Conservation (phyloP, 2,797 vertebrate species). For the Pygocentrus nattereri region DNA sequence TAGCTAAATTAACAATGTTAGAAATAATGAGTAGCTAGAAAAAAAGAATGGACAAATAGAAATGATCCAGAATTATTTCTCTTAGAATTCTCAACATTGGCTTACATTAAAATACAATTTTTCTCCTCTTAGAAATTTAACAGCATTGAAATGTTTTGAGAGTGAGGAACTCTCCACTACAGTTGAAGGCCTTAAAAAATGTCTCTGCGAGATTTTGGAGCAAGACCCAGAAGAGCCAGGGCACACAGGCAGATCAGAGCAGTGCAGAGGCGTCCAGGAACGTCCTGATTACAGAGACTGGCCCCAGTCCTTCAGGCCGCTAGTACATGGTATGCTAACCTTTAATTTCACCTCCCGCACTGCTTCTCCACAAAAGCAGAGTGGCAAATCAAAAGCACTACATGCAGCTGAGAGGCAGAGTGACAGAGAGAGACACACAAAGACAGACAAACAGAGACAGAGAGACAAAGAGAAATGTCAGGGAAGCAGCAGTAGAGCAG, state of each 20-base stretch:
- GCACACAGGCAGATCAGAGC: not conserved
- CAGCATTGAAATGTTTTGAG: no score
- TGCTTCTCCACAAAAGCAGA: not conserved
- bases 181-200: not conserved
- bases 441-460: constrained; percentile 20
- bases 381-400: not conserved
- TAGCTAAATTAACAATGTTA: no score
- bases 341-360: constrained; percentile 1
- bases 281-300: constrained; percentile 45
- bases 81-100: no score
- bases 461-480: constrained; percentile 7
- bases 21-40: no score
- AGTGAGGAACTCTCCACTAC: no score
- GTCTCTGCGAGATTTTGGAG: not conserved
- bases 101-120: no score
- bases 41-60: no score
- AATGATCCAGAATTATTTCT: no score
- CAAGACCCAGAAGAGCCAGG: not conserved
- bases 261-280: not conserved
- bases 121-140: no score
- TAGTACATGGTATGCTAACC: not conserved
- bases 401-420: not conserved
- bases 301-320: constrained; percentile 25
- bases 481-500: constrained; percentile 45
- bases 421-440: constrained; percentile 7